phyloP scores from a whole-genome alignment of 2,797 vertebrate species.

The Amphiprion clarkii region DNA sequence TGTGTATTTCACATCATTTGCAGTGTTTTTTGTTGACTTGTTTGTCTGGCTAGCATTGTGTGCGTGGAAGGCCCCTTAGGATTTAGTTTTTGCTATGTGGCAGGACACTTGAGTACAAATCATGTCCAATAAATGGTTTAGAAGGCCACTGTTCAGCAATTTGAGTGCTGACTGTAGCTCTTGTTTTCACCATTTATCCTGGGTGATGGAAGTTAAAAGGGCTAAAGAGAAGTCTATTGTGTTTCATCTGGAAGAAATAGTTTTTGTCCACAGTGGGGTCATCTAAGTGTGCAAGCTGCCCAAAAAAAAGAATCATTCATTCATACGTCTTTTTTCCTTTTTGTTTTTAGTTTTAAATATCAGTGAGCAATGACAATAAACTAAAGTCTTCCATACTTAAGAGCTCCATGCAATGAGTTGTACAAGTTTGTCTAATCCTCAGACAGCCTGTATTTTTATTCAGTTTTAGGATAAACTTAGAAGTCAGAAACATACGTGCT shows the following conservation, averaged over 20 bases:
- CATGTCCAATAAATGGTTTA: slow-evolving; percentile 49
- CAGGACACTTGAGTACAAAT: slow-evolving; percentile 32
- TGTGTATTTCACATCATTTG: slow-evolving; percentile 31
- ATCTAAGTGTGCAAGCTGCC: slow-evolving; percentile 1
- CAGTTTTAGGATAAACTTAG: slow-evolving; percentile 12
- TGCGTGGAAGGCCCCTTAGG: slow-evolving; percentile 15
- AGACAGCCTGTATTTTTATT: slow-evolving; percentile 20
- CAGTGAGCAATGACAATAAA: slow-evolving; percentile 11
- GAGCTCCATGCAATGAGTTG: slow-evolving; percentile 10
- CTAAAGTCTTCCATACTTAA: slow-evolving; percentile 1
- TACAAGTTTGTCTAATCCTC: slow-evolving; percentile 24
- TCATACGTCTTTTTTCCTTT: not conserved
- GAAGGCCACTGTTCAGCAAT: slow-evolving; percentile 52
- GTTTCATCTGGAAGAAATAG: slow-evolving; percentile 9
- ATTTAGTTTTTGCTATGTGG: not conserved
- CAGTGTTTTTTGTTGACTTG: slow-evolving; percentile 19
- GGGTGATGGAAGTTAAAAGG: slow-evolving; percentile 31
- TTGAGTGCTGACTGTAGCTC: slow-evolving; percentile 34
- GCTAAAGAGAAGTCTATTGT: slow-evolving; percentile 5
- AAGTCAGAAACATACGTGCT: slow-evolving; percentile 11
- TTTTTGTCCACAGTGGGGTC: slow-evolving; percentile 2
- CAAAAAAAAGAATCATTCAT: not conserved
- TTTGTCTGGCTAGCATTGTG: slow-evolving; percentile 22
- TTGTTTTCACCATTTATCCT: slow-evolving; percentile 16
- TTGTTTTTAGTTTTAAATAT: slow-evolving; percentile 27